Evolutionary conservation across 1,140 invertebrate species (phyloP), one percentile per base, ranked within the genome.

Genomic region (Berghia stephanieae): DNA sequence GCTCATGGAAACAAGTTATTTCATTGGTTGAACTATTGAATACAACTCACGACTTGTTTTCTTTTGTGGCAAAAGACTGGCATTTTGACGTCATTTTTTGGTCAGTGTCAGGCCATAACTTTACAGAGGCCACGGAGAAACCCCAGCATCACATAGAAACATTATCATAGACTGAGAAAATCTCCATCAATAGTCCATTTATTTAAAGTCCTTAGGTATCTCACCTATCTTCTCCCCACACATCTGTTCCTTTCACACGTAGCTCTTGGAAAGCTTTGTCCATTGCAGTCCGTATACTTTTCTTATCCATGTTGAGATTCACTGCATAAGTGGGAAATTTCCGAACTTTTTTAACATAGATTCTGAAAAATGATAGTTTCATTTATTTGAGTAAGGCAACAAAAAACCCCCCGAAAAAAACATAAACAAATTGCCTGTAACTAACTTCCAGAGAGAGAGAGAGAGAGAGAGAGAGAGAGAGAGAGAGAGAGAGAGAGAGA

Each of bases 321-420:
- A 90, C 87, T 40, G 81, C 76, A 82, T 81, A 89, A 38, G 88
- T 82, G 46, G 88, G 87, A 80, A 89, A 89, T 74, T 90, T 90
- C 44, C 80, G 82, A 16, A 89, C 88, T 78, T 88, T 88, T 72
- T 90, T 90, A 8, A 90, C 85, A 75, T 90, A 90, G 67, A 90
- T 89, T 73, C 88, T 88, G 79, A 42, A 82, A 75, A 36, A 73
- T 18, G 18, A 21, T 55, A 27, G n/a, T 43, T 16, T 67, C 34
- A 40, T 16, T 36, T 44, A 68, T 43, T 40, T 43, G 18, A 24
- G 1, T 60, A n/a, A 18, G 34, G 60, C 44, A 74, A 66, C 49
- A 52, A n/a, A n/a, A n/a, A 49, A 49, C 13, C 46, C n/a, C 46
- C 55, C 34, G 55, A 60, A 60, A 60, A n/a, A 21, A 31, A 60